phyloP scores from a whole-genome alignment of 2,797 vertebrate genomes.

The Numenius phaeopus region DNA sequence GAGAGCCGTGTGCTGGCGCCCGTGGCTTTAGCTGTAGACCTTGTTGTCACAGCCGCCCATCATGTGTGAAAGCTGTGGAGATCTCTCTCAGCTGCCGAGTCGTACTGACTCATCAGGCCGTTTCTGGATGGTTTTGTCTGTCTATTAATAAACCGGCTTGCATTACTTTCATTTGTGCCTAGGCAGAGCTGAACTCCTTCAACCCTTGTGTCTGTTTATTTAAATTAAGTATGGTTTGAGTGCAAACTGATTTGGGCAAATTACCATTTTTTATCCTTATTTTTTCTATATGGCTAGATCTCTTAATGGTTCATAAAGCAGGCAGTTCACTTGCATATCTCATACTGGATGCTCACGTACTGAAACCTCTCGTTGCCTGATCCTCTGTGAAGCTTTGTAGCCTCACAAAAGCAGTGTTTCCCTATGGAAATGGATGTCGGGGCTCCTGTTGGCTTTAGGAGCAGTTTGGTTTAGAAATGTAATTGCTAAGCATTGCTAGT shows the following conservation, averaged over 20 bases:
- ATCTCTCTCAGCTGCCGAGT: not conserved
- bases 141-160: not conserved
- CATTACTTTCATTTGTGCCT: not conserved
- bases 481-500: not conserved
- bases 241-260: not conserved
- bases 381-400: not conserved
- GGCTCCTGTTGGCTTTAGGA: not conserved
- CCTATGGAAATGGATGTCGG: not conserved
- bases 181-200: conserved; percentile 16
- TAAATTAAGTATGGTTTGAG: conserved; percentile 29
- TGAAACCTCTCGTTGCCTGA: not conserved
- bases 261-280: not conserved
- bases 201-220: not conserved
- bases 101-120: not conserved
- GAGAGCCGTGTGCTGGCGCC: accelerated
- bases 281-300: not conserved
- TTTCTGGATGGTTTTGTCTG: not conserved
- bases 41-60: not conserved
- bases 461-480: not conserved
- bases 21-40: not conserved
- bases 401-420: not conserved
- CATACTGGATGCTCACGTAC: not conserved
- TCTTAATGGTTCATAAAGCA: not conserved
- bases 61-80: not conserved
- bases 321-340: not conserved